Evolutionary conservation across 2,113 vertebrate species (phyloP), one percentile per base, ranked within the genome.

Genomic region (Phalacrocorax aristotelis): DNA sequence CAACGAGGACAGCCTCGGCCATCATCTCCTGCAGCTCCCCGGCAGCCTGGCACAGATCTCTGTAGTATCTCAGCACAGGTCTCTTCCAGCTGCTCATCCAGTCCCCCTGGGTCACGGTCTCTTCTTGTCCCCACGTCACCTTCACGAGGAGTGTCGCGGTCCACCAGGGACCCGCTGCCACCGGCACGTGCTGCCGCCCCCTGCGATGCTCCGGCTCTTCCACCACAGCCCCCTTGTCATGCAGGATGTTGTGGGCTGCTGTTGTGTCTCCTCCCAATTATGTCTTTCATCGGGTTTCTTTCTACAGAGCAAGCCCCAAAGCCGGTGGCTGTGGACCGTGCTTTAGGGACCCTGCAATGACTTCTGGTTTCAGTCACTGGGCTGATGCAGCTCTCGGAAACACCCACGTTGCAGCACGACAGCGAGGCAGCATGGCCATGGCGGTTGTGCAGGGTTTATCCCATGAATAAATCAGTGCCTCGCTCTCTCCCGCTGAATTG

Each of bases 141-240:
- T 32, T 55, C 54, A 55, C 51, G 25, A 46, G 23, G 32, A 66
- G 19, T 6, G 6, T 79, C 51, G 30, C 3, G 1, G 9, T 42
- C 55, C 25, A 18, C 27, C 1, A 2, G 16, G 51, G 36, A 29
- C 57, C 17, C 25, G 10, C 25, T 5, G 3, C 29, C 58, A 38
- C 40, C 0, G 0, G 52, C 5, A 2, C 2, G 1, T 83, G 77
- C 89, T 66, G 42, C 62, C 5, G 0, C 14, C 21, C 26, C 18
- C 42, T 0, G 0, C 1, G 0, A 0, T 52, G 69, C 23, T 54
- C 32, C 1, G 2, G 7, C 1, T 55, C 22, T 38, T 34, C 80
- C 30, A 5, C 8, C 6, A 0, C 4, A 30, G 64, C 64, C 15
- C 54, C 44, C 29, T 11, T 7, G 23, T 82, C 74, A 15, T 29